Evolutionary conservation across 1,140 invertebrate genomes (phyloP).

Genomic region (Scaptodrosophila lebanonensis): DNA sequence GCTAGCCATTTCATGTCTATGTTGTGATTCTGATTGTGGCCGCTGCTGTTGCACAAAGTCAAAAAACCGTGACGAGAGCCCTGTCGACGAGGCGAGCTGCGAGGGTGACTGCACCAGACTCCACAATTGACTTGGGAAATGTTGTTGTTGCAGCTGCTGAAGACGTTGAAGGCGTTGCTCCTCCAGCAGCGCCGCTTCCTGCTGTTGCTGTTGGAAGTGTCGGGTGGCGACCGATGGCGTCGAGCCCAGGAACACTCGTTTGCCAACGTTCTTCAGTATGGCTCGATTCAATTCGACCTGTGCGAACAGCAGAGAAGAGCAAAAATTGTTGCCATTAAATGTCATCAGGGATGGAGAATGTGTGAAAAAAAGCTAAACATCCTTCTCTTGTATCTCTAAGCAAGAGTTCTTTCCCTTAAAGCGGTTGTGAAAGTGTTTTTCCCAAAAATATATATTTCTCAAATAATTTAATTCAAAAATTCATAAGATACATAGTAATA

Average conservation of each 20-base stretch:
- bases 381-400: too few relatives aligned
- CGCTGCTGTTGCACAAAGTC: slow-evolving; percentile 44
- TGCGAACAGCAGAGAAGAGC: slow-evolving; percentile 12
- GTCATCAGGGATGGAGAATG: slow-evolving; percentile 23
- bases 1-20: slow-evolving; percentile 8
- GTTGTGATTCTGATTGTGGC: slow-evolving; percentile 9
- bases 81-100: neutral
- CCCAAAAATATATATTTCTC: too few relatives aligned
- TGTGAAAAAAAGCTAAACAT: too few relatives aligned
- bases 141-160: slow-evolving; percentile 36
- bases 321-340: slow-evolving; percentile 49
- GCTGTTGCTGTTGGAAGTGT: slow-evolving; percentile 30
- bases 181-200: slow-evolving; percentile 19
- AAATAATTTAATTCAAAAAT: too few relatives aligned
- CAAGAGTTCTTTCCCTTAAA: too few relatives aligned
- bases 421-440: too few relatives aligned
- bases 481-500: too few relatives aligned
- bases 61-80: slow-evolving; percentile 39
- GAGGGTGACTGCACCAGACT: slow-evolving; percentile 26
- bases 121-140: slow-evolving; percentile 66
- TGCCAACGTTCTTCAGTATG: slow-evolving; percentile 80
- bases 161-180: slow-evolving; percentile 26
- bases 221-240: slow-evolving; percentile 21
- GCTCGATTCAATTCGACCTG: slow-evolving; percentile 79
- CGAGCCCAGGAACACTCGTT: slow-evolving; percentile 75